These are phyloP conservation scores for Trypoxylon attenuatum DNA, from an alignment of 2,888 invertebrate genomes.

Conservation along the genomic window DNA sequence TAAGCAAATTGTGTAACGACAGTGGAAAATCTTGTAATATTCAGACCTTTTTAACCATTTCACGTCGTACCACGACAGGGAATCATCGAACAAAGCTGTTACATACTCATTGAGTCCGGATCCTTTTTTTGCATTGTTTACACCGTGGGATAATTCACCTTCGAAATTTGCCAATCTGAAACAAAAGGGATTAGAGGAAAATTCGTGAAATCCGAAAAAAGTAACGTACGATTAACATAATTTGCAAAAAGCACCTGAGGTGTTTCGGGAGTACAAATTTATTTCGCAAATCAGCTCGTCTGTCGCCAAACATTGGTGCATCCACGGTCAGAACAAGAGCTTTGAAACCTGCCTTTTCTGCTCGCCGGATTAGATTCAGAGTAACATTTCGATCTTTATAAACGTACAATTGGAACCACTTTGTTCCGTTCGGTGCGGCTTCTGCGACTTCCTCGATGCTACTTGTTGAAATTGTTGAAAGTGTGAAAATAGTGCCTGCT, in stretches of 20 bases:
- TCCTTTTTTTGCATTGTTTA: slow-evolving; percentile 75
- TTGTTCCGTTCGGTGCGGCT: slow-evolving; percentile 84
- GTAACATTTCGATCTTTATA: slow-evolving; percentile 87
- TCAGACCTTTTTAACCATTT: slow-evolving; percentile 85
- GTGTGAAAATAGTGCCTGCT: slow-evolving; percentile 84
- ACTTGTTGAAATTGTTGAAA: slow-evolving; percentile 91
- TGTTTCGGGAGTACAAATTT: slow-evolving; percentile 88
- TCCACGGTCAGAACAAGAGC: slow-evolving; percentile 93
- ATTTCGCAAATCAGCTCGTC: slow-evolving; percentile 88
- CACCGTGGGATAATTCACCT: slow-evolving; percentile 76
- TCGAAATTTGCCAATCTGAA: slow-evolving; percentile 88
- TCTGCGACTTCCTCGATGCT: slow-evolving; percentile 91
- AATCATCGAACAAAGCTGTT: slow-evolving; percentile 84
- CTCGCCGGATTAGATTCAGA: slow-evolving; percentile 82
- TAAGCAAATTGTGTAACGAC: no score
- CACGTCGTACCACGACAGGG: slow-evolving; percentile 91
- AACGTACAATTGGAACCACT: slow-evolving; percentile 96
- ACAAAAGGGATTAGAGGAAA: no score
- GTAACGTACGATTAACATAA: no score
- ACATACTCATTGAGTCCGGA: slow-evolving; percentile 90
- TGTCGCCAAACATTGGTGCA: slow-evolving; percentile 89
- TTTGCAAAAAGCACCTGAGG: slow-evolving; percentile 78
- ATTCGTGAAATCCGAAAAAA: background rate
- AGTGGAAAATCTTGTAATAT: no score
- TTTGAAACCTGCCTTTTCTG: slow-evolving; percentile 89